phyloP scores from a whole-genome alignment of 2,113 vertebrate genomes.

The Brienomyrus longianalis region DNA sequence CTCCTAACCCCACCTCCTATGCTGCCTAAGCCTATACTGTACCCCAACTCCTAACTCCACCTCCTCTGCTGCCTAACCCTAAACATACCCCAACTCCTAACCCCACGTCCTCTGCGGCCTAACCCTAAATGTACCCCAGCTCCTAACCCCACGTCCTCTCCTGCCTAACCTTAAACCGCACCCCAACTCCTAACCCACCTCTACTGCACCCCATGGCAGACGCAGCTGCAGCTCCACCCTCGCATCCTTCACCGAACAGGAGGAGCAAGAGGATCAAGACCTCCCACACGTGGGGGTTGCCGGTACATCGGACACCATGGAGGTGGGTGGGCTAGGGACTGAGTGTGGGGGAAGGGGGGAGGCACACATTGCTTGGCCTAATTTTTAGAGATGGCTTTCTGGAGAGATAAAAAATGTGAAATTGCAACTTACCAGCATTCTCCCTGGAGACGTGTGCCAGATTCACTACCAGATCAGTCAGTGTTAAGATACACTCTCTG shows the following conservation, averaged over 20 bases:
- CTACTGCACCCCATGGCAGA: neutral
- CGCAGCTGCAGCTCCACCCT: slow-evolving; percentile 35
- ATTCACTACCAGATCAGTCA: slow-evolving; percentile 22
- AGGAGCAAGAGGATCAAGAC: slow-evolving; percentile 47
- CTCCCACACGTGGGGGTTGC: slow-evolving; percentile 29
- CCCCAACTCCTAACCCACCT: neutral
- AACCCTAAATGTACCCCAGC: too few species aligned
- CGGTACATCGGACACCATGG: slow-evolving; percentile 32
- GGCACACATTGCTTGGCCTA: neutral
- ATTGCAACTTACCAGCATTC: slow-evolving; percentile 10
- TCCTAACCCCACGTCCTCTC: too few species aligned
- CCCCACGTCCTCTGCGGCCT: too few species aligned
- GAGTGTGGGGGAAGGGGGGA: neutral
- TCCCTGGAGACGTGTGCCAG: slow-evolving; percentile 22
- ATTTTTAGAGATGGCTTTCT: slow-evolving; percentile 7
- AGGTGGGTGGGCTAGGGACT: slow-evolving; percentile 54
- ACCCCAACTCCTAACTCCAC: too few species aligned
- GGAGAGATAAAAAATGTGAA: slow-evolving; percentile 1
- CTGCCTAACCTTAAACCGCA: too few species aligned
- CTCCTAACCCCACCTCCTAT: too few species aligned
- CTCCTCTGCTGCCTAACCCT: too few species aligned
- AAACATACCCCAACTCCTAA: too few species aligned
- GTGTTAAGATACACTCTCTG: slow-evolving; percentile 3
- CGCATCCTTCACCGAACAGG: slow-evolving; percentile 58
- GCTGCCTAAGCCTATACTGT: too few species aligned